Percentiles rank a stretch among this genome's conserved stretches.
Evolutionary conservation across 2,797 vertebrate genomes (phyloP).

Genomic region (Pteropus rufus): DNA sequence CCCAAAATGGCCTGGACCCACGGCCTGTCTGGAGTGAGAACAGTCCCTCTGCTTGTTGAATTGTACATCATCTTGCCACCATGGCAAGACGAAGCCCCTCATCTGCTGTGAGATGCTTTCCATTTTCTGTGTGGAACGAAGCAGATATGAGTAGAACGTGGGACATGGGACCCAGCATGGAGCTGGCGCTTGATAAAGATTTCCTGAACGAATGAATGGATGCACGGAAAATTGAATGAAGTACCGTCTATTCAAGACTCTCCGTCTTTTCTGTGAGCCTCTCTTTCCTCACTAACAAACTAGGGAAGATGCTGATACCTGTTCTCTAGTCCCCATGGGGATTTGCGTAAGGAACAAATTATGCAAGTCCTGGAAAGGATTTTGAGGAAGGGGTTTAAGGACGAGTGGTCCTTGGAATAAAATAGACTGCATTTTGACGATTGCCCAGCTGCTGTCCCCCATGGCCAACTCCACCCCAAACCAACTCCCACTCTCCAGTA

Average conservation of each 20-base stretch:
- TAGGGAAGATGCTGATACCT: not conserved
- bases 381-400: not conserved
- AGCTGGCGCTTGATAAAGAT: not conserved
- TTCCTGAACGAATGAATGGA: not conserved
- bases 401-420: not conserved
- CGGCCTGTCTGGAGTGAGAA: not conserved
- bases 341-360: not conserved
- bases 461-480: not conserved
- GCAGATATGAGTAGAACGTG: not conserved
- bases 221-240: not conserved
- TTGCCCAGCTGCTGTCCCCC: not conserved
- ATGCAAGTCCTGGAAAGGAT: not conserved
- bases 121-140: not conserved
- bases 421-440: not conserved
- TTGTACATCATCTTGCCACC: not conserved
- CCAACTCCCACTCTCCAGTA: not conserved
- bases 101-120: not conserved
- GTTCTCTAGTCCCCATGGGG: not conserved
- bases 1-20: not conserved
- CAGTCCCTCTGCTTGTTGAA: no score
- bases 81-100: not conserved
- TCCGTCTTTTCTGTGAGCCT: not conserved
- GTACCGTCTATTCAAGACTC: not conserved
- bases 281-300: not conserved
- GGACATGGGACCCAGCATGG: fast-evolving